A percentile compares a stretch with the other conserved stretches of the same genome.
phyloP scores from a whole-genome alignment of 2,113 vertebrate genomes.

The Promerops cafer region DNA sequence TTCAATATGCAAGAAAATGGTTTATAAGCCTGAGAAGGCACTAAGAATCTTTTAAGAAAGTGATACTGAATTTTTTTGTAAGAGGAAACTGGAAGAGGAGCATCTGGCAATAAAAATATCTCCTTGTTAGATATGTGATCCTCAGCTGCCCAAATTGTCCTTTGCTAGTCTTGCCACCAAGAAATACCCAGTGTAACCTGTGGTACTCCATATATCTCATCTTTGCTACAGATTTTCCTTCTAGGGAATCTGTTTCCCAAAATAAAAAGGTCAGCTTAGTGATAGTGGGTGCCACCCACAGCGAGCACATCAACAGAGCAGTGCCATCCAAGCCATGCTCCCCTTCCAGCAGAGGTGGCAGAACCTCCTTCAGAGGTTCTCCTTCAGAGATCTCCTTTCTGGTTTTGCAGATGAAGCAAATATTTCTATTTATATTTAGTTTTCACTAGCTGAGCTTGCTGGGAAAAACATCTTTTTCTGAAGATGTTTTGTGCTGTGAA shows the following conservation, averaged over 20 bases:
- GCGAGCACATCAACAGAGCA: background rate
- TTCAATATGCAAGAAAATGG: slow-evolving; percentile 28
- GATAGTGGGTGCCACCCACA: fast-evolving
- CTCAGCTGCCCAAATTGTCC: background rate
- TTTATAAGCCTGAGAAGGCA: background rate
- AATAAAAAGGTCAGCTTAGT: background rate
- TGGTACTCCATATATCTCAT: background rate
- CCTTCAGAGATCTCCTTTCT: background rate
- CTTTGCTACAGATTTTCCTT: background rate
- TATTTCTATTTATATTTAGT: background rate
- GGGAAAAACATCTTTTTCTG: background rate
- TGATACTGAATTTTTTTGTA: background rate
- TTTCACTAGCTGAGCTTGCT: background rate
- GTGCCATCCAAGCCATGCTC: fast-evolving
- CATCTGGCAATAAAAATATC: background rate
- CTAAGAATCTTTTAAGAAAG: background rate
- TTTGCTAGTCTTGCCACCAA: background rate
- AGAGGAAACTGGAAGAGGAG: background rate
- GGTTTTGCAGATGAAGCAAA: background rate
- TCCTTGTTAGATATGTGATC: background rate
- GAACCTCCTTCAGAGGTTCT: fast-evolving
- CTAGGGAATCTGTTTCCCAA: background rate
- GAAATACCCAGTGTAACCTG: background rate
- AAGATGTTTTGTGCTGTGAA: background rate
- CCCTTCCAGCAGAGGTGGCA: background rate